These are phyloP conservation scores for Aurelia sp. DNA, from an alignment of 30 jellyfish, hydroid and myxozoan species.

Conservation along the genomic window DNA sequence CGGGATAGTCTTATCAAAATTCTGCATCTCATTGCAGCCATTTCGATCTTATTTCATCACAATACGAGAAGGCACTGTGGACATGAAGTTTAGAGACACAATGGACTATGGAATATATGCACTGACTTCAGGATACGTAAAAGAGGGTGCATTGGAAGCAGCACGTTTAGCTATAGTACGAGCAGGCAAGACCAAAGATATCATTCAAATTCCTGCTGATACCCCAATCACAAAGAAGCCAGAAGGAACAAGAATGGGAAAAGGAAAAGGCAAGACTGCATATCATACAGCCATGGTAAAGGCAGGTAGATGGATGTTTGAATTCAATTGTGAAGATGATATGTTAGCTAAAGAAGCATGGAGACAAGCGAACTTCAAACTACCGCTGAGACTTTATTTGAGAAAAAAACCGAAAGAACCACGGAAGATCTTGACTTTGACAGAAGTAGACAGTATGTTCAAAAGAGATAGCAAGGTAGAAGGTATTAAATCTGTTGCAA, in stretches of 20 bases:
- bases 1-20: no score
- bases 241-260: conserved; percentile 96
- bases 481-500: background rate
- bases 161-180: conserved; percentile 85
- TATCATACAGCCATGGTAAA: conserved; percentile 87
- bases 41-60: conserved; percentile 17
- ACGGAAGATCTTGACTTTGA: conserved; percentile 34
- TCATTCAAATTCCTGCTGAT: conserved; percentile 76
- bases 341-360: conserved; percentile 88
- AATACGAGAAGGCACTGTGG: conserved; percentile 64
- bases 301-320: conserved; percentile 89
- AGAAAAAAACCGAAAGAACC: conserved; percentile 84
- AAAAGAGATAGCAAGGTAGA: background rate
- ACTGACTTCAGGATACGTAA: conserved; percentile 86
- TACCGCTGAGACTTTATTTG: conserved; percentile 81
- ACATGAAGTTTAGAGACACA: conserved; percentile 66
- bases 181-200: conserved; percentile 82
- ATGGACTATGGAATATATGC: conserved; percentile 95
- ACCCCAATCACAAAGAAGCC: conserved; percentile 89
- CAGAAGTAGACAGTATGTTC: conserved; percentile 39
- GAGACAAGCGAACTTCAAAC: conserved; percentile 86
- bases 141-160: conserved; percentile 95
- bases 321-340: conserved; percentile 89
- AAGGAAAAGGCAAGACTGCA: conserved; percentile 95
- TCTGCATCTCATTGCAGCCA: conserved; percentile 2